Conservation (phyloP, 2,113 vertebrate species). For the Hymenochirus boettgeri region DNA sequence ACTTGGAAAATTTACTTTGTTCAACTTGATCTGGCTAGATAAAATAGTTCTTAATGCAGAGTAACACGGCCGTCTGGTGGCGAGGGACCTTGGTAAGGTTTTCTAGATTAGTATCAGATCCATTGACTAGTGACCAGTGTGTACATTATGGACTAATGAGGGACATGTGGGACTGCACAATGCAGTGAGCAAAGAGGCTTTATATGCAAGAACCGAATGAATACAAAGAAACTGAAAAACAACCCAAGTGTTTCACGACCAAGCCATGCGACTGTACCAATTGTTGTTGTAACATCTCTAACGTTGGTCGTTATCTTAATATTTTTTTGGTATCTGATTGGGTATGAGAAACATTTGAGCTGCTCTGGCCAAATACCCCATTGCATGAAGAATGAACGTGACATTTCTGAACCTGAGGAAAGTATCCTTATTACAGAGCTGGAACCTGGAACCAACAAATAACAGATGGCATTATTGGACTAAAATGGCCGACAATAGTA, state of each 20-base stretch:
- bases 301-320: too few species aligned
- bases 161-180: conserved; percentile 69
- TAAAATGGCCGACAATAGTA: too few species aligned
- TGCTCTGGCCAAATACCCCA: too few species aligned
- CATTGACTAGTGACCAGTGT: conserved; percentile 64
- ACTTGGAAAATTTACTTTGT: conserved; percentile 63
- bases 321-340: too few species aligned
- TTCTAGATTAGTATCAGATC: conserved; percentile 71
- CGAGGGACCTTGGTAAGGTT: conserved; percentile 74
- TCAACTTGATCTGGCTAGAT: conserved; percentile 81
- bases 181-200: conserved; percentile 77
- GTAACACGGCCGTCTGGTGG: conserved; percentile 69
- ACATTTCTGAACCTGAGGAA: too few species aligned
- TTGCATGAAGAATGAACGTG: too few species aligned
- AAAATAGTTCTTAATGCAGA: conserved; percentile 67
- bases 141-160: conserved; percentile 69
- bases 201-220: conserved; percentile 72
- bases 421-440: too few species aligned
- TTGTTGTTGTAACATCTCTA: too few species aligned
- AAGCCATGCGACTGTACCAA: too few species aligned
- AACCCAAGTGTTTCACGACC: neutral
- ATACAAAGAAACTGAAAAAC: neutral
- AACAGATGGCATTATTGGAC: too few species aligned
- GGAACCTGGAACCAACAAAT: too few species aligned
- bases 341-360: too few species aligned